These are phyloP conservation scores for Papilio protenor DNA, from an alignment of 2,888 invertebrate genomes.

Conservation along the genomic window DNA sequence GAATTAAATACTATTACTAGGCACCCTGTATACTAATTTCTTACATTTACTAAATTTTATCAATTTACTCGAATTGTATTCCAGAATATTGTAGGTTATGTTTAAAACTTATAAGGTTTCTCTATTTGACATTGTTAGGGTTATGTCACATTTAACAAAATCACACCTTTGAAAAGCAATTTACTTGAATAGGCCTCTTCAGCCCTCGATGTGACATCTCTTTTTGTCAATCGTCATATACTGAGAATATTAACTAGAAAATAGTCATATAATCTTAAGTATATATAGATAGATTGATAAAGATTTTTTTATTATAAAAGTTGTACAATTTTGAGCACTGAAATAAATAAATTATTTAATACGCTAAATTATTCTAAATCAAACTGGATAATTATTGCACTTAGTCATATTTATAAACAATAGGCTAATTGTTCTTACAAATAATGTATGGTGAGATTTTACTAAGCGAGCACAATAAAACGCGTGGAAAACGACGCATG, in stretches of 20 bases:
- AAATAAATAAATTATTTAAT: constrained; percentile 43
- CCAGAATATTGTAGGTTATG: not conserved
- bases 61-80: not conserved
- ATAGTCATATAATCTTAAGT: not conserved
- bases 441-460: not conserved
- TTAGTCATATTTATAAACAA: constrained; percentile 42
- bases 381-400: constrained; percentile 48
- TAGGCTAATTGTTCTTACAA: constrained; percentile 13
- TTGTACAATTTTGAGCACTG: constrained; percentile 38
- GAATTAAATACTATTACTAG: not conserved
- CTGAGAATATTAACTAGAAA: not conserved
- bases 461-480: not conserved
- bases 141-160: not conserved
- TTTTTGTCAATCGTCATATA: not conserved
- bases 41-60: not conserved
- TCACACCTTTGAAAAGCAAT: not conserved
- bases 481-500: not conserved
- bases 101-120: not conserved
- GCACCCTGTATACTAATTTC: not conserved
- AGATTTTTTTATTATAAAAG: constrained; percentile 3
- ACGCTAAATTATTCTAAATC: constrained; percentile 27
- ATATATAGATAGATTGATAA: not conserved
- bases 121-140: not conserved
- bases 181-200: not conserved
- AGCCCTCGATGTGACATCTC: not conserved